Evolutionary conservation across 2,797 vertebrate species (phyloP).

Genomic region (Rhynchotus rufescens): DNA sequence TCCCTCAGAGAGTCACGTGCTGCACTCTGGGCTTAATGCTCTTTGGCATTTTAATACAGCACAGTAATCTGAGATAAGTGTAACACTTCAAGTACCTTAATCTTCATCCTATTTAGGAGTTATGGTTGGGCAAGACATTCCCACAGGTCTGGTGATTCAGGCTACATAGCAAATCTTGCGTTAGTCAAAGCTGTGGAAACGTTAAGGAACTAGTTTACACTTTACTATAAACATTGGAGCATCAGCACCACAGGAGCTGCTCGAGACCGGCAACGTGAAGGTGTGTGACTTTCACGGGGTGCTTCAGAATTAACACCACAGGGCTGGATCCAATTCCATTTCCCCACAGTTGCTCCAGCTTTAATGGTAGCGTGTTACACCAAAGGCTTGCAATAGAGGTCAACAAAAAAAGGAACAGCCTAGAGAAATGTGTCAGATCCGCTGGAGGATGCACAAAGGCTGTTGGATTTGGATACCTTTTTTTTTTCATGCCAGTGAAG

Average conservation of each 20-base stretch:
- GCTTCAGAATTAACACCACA: not conserved
- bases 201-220: not conserved
- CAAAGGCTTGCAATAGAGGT: not conserved
- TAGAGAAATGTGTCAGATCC: not conserved
- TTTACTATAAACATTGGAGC: not conserved
- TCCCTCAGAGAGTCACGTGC: not conserved
- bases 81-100: not conserved
- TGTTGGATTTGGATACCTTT: conserved; percentile 53
- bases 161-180: not conserved
- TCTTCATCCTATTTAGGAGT: not conserved
- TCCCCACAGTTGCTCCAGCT: not conserved
- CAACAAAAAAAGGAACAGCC: not conserved
- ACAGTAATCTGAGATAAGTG: not conserved
- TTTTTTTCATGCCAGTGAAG: conserved; percentile 68
- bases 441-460: conserved; percentile 7
- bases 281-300: rapidly evolving
- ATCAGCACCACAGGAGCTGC: not conserved
- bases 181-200: not conserved
- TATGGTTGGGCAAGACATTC: not conserved
- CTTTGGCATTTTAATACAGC: not conserved
- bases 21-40: not conserved
- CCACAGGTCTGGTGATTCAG: not conserved
- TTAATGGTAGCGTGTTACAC: not conserved
- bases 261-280: not conserved
- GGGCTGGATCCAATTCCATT: not conserved